Conservation (phyloP, 1,140 invertebrate genomes). For the Camponotus pennsylvanicus region DNA sequence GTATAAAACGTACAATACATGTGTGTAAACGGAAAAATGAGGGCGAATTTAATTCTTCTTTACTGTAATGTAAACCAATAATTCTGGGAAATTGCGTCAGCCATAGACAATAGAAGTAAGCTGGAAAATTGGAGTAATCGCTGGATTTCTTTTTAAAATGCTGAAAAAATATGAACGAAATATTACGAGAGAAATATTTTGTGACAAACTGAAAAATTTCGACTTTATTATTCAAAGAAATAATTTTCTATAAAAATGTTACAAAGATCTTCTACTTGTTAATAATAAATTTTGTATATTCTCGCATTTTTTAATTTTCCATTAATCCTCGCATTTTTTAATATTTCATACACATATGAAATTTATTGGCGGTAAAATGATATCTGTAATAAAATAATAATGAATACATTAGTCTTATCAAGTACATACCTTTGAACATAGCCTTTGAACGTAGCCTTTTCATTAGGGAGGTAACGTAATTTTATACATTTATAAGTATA, state of each 20-base stretch:
- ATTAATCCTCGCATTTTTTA: neutral
- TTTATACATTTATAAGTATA: neutral
- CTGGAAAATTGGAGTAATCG: neutral
- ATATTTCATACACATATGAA: neutral
- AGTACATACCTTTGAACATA: neutral
- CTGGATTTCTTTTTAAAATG: neutral
- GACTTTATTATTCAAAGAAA: neutral
- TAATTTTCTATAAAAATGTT: neutral
- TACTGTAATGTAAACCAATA: neutral
- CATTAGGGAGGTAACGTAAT: neutral
- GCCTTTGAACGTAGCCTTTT: neutral
- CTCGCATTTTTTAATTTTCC: neutral
- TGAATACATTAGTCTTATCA: neutral
- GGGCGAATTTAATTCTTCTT: slow-evolving; percentile 41
- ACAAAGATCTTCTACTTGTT: neutral
- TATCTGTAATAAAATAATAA: neutral
- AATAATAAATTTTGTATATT: neutral
- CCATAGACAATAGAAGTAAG: neutral
- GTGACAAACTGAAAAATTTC: neutral
- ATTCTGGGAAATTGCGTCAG: neutral
- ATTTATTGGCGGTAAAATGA: neutral
- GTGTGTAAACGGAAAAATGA: neutral
- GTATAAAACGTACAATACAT: neutral
- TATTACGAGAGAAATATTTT: neutral
- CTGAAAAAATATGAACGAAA: neutral